These are phyloP conservation scores for Hoplodrina ambigua DNA, from an alignment of 2,888 invertebrate species.

Conservation along the genomic window DNA sequence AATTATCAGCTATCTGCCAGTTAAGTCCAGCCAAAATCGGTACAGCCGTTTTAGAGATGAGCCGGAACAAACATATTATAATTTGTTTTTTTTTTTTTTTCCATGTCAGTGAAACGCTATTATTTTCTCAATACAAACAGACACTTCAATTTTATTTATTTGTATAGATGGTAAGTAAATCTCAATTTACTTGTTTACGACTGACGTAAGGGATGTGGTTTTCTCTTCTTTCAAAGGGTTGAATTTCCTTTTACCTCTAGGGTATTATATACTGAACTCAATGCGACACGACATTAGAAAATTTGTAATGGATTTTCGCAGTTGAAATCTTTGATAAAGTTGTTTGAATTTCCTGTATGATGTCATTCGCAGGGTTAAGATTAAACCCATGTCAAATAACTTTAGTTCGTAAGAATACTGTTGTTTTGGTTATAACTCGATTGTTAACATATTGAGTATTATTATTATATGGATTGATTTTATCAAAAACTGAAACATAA, in stretches of 20 bases:
- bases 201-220: neutral
- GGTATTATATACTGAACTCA: slow-evolving; percentile 1
- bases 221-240: slow-evolving; percentile 2
- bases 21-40: too few relatives aligned
- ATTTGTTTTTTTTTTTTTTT: too few relatives aligned
- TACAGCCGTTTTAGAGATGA: too few relatives aligned
- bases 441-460: too few relatives aligned
- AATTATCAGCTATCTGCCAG: too few relatives aligned
- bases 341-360: neutral
- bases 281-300: slow-evolving; percentile 8
- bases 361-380: neutral
- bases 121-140: too few relatives aligned
- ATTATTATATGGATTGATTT: too few relatives aligned
- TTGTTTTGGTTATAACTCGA: neutral
- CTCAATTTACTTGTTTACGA: slow-evolving; percentile 45
- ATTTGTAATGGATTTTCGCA: slow-evolving; percentile 4
- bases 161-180: slow-evolving; percentile 7
- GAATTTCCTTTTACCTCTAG: slow-evolving; percentile 1
- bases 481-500: too few relatives aligned
- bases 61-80: too few relatives aligned
- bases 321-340: neutral
- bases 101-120: too few relatives aligned
- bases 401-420: too few relatives aligned
- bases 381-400: neutral
- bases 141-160: too few relatives aligned